phyloP scores from a whole-genome alignment of 2,113 vertebrate genomes.

The Deroptyus accipitrinus region DNA sequence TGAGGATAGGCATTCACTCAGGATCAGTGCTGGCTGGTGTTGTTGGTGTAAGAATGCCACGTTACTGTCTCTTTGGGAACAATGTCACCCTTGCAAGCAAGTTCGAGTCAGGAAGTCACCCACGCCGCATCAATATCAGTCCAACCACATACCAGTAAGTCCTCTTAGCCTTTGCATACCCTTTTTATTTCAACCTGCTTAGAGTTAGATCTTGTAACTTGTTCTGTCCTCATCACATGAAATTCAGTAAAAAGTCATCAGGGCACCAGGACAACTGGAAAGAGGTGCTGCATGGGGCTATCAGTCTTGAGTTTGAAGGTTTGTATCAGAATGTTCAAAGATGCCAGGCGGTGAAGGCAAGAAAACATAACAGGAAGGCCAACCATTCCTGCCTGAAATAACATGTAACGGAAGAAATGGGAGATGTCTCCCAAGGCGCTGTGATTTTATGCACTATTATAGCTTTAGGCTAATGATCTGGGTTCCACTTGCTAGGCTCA shows the following conservation, averaged over 20 bases:
- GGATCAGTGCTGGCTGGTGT: conserved; percentile 96
- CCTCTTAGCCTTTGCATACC: background rate
- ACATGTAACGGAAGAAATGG: background rate
- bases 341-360: background rate
- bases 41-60: conserved; percentile 96
- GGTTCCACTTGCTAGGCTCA: rapidly evolving
- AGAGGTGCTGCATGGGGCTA: background rate
- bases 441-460: background rate
- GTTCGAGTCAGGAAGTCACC: conserved; percentile 97
- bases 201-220: background rate
- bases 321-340: background rate
- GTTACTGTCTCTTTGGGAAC: conserved; percentile 98
- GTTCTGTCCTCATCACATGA: background rate
- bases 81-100: conserved; percentile 98
- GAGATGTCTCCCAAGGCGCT: background rate
- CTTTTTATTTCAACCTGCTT: background rate
- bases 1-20: conserved; percentile 96
- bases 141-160: conserved; percentile 97
- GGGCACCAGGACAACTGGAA: background rate
- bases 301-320: background rate
- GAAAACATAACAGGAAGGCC: background rate
- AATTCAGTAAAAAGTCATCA: background rate
- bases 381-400: background rate
- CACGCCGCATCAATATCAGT: conserved; percentile 94
- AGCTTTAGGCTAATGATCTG: background rate